Evolutionary conservation across 2,113 vertebrate genomes (phyloP).

Genomic region (Poicephalus meyeri): DNA sequence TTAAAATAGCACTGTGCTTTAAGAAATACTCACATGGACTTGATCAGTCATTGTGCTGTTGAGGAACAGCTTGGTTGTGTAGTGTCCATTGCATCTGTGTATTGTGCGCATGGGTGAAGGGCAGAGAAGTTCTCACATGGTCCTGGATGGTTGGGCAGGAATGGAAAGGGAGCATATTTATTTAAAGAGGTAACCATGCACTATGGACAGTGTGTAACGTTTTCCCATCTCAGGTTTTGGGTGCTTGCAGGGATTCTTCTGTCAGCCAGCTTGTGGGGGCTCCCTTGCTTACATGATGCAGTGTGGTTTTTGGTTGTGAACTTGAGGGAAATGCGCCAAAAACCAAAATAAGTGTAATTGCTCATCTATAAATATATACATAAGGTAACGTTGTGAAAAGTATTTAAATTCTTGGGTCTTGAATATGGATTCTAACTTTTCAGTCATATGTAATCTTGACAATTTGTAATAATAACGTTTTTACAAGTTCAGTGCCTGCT

Average conservation of each 20-base stretch:
- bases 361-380: conserved; percentile 51
- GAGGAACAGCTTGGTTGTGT: neutral
- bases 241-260: neutral
- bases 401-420: neutral
- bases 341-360: neutral
- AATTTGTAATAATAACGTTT: conserved; percentile 33
- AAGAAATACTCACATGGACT: neutral
- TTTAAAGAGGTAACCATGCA: neutral
- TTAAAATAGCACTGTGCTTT: conserved; percentile 7
- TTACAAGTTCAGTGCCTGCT: conserved; percentile 30
- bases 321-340: neutral
- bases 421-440: conserved; percentile 17
- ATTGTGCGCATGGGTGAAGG: neutral
- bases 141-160: neutral
- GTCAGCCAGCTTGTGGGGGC: neutral
- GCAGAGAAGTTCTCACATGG: neutral
- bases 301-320: neutral
- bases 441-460: neutral
- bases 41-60: neutral
- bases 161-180: neutral
- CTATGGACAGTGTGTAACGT: neutral
- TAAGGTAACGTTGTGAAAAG: neutral
- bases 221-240: neutral
- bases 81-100: neutral
- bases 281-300: neutral